Conservation (phyloP, 2,797 vertebrate species). For the Glyptemys insculpta region DNA sequence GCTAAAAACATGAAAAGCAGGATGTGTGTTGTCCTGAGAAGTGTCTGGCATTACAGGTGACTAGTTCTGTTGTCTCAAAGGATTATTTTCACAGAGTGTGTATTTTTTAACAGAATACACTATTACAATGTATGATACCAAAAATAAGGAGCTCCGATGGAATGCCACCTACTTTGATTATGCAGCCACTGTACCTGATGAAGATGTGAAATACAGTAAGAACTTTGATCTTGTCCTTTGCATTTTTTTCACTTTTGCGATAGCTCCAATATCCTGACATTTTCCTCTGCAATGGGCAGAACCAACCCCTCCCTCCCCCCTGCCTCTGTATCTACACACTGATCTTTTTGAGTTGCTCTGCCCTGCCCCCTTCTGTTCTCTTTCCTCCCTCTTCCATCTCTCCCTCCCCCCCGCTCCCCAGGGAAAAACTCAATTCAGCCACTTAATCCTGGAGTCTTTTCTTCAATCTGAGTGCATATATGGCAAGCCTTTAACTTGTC, state of each 20-base stretch:
- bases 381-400: fast-evolving
- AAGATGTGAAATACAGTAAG: constrained; percentile 95
- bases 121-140: constrained; percentile 99
- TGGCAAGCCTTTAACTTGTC: not conserved
- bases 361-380: not conserved
- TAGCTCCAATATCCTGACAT: not conserved
- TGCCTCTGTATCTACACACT: not conserved
- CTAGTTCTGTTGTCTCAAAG: constrained; percentile 59
- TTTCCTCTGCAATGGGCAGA: not conserved
- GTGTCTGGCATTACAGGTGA: constrained; percentile 19
- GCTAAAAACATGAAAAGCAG: not conserved
- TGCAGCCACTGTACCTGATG: constrained; percentile 92
- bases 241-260: fast-evolving
- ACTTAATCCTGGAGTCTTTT: not conserved
- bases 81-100: constrained; percentile 64
- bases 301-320: not conserved
- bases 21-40: not conserved
- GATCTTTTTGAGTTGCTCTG: not conserved
- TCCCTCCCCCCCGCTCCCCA: fast-evolving
- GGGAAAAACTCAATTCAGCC: not conserved
- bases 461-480: not conserved
- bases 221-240: not conserved
- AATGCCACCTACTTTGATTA: constrained; percentile 99
- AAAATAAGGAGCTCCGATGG: constrained; percentile 95
- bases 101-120: constrained; percentile 91